Percentiles rank a stretch among this genome's conserved stretches.
Conservation (phyloP, 1,140 invertebrate genomes). For the Macrobrachium nipponense region DNA sequence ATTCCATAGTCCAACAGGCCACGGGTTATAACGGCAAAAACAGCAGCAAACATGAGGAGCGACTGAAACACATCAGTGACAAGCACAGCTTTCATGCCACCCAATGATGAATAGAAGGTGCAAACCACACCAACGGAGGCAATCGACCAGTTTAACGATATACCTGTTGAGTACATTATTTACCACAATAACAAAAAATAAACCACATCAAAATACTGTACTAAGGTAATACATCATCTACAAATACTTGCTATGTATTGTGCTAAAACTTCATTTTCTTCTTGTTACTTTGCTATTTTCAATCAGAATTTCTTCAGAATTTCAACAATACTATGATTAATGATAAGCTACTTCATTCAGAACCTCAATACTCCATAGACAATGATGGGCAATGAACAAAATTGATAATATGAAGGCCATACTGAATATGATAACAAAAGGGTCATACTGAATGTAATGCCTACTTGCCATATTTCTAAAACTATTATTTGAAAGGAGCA, state of each 20-base stretch:
- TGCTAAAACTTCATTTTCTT: too few species aligned
- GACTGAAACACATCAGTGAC: slow-evolving; percentile 88
- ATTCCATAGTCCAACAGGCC: slow-evolving; percentile 77
- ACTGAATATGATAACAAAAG: neutral
- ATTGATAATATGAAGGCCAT: too few species aligned
- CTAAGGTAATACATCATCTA: too few species aligned
- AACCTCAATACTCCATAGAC: too few species aligned
- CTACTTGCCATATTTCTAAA: too few species aligned
- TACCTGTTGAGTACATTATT: slow-evolving; percentile 25
- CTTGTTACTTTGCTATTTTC: too few species aligned
- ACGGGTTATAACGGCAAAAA: slow-evolving; percentile 81
- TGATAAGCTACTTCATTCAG: neutral
- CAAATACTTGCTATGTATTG: too few species aligned
- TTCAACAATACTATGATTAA: neutral
- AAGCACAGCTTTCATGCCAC: slow-evolving; percentile 91
- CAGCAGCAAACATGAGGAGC: slow-evolving; percentile 80
- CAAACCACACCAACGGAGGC: slow-evolving; percentile 84
- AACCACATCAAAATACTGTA: neutral
- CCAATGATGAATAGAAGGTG: slow-evolving; percentile 87
- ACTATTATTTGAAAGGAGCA: too few species aligned
- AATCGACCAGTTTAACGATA: slow-evolving; percentile 75
- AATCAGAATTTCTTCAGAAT: too few species aligned
- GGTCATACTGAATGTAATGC: neutral
- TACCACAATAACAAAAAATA: neutral
- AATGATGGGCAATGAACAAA: too few species aligned